These are phyloP conservation scores for Aurelia sp. DNA, from an alignment of 30 jellyfish, hydroid and myxozoan genomes.

Conservation along the genomic window DNA sequence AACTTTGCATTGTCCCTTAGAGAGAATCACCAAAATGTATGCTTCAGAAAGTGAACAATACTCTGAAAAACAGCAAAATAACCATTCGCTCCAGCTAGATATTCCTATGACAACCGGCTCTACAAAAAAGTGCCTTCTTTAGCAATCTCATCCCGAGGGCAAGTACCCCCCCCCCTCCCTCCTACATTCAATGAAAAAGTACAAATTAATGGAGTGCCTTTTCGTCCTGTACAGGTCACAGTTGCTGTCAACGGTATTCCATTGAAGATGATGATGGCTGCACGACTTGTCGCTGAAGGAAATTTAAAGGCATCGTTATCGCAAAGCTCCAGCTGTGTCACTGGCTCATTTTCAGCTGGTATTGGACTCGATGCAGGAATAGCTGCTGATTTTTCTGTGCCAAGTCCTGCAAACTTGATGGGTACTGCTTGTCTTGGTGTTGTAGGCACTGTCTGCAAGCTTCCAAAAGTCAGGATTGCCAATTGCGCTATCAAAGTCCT, in stretches of 20 bases:
- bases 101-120: no score
- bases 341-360: conserved; percentile 33
- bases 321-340: neutral
- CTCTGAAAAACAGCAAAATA: no score
- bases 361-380: conserved; percentile 54
- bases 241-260: conserved; percentile 46
- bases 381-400: conserved; percentile 8
- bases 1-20: no score
- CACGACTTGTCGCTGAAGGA: conserved; percentile 40
- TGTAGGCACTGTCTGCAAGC: conserved; percentile 12
- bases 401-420: neutral
- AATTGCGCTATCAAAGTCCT: conserved; percentile 29
- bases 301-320: neutral
- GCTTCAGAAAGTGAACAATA: no score
- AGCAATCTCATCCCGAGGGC: no score
- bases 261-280: neutral
- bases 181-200: no score
- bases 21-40: no score
- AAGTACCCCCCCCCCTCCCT: no score
- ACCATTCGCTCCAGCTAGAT: no score
- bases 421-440: conserved; percentile 49
- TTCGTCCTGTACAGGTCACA: neutral
- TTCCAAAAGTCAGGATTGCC: conserved; percentile 9
- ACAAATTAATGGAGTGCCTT: no score
- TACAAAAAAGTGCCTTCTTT: no score